Percentiles rank a stretch among this genome's conserved stretches.
phyloP scores from a whole-genome alignment of 2,888 invertebrate species.

The Phaedon cochleariae region DNA sequence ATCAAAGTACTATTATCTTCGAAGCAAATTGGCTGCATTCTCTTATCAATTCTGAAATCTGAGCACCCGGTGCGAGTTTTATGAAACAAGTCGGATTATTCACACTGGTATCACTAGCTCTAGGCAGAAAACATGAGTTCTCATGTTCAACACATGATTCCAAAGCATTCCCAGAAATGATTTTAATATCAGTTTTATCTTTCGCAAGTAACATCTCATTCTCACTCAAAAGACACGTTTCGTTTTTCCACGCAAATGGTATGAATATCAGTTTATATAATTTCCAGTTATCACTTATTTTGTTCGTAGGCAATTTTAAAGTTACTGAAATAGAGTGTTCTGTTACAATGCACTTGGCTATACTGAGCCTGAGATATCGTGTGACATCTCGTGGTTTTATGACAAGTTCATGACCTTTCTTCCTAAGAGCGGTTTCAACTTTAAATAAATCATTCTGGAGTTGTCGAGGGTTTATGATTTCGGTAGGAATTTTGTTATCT shows the following conservation, averaged over 20 bases:
- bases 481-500: background rate
- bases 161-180: background rate
- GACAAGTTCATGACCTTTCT: too few relatives aligned
- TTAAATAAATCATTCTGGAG: background rate
- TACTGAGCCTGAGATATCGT: too few relatives aligned
- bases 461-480: background rate
- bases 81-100: background rate
- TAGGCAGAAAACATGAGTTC: background rate
- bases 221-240: background rate
- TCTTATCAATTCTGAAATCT: constrained; percentile 3
- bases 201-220: background rate
- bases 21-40: background rate
- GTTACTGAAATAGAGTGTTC: background rate
- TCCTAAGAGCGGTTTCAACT: background rate
- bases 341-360: background rate
- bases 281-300: constrained; percentile 1
- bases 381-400: too few relatives aligned
- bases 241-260: background rate
- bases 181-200: background rate
- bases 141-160: background rate
- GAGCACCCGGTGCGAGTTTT: background rate
- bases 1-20: background rate
- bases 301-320: background rate
- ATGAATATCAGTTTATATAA: background rate
- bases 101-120: background rate